Conservation (phyloP, 2,888 invertebrate species). For the Rhabditoides inermis region DNA sequence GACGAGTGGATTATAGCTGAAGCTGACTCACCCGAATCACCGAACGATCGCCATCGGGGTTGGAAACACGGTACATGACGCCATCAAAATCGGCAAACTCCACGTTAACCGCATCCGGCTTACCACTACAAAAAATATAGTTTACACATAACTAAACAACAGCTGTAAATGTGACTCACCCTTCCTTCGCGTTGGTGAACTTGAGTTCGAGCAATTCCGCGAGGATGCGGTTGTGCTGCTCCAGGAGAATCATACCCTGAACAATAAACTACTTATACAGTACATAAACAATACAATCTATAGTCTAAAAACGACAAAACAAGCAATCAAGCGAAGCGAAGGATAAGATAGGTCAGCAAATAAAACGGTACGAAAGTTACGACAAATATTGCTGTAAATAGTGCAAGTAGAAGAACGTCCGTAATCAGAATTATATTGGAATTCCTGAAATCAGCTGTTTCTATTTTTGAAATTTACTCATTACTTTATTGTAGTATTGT, state of each 20-base stretch:
- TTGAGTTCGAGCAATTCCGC: conserved; percentile 90
- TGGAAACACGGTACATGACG: conserved; percentile 93
- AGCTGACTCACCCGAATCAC: conserved; percentile 80
- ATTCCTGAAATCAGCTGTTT: too few relatives aligned
- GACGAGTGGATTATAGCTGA: neutral
- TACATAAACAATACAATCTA: too few relatives aligned
- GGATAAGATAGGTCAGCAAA: too few relatives aligned
- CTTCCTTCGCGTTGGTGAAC: conserved; percentile 87
- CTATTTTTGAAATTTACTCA: too few relatives aligned
- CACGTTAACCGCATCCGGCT: conserved; percentile 89
- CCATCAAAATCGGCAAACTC: conserved; percentile 88
- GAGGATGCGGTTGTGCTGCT: conserved; percentile 97
- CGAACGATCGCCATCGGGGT: conserved; percentile 87
- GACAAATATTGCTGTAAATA: too few relatives aligned
- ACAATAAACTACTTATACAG: too few relatives aligned
- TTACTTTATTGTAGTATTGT: too few relatives aligned
- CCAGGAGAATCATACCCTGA: conserved; percentile 69
- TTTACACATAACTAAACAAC: neutral
- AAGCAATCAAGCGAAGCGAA: too few relatives aligned
- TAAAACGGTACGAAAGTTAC: too few relatives aligned
- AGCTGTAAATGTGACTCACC: conserved; percentile 62
- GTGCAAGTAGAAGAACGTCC: too few relatives aligned
- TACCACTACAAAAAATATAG: conserved; percentile 62
- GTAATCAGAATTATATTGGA: too few relatives aligned
- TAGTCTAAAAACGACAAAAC: too few relatives aligned